A percentile compares a stretch with the other conserved stretches of the same genome.
phyloP scores from a whole-genome alignment of 2,113 vertebrate species.

The Microtus ochrogaster region DNA sequence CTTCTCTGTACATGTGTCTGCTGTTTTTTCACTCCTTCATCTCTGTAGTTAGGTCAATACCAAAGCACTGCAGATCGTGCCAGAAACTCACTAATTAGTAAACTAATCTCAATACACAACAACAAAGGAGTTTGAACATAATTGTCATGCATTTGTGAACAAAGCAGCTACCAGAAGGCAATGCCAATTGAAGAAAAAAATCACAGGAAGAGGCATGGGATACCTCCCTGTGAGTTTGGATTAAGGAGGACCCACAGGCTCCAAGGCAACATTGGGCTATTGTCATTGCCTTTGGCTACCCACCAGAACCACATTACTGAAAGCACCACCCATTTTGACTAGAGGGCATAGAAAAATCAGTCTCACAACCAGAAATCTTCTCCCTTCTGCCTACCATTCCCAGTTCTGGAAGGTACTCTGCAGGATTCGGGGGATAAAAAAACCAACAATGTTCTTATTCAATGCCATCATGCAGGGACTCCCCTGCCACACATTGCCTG shows the following conservation, averaged over 20 bases:
- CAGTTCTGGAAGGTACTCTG: not conserved
- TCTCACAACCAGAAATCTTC: not conserved
- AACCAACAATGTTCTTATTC: not conserved
- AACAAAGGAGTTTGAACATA: not conserved
- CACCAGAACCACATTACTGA: not conserved
- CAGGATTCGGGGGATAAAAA: not conserved
- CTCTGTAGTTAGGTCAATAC: not conserved
- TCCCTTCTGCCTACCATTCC: not conserved
- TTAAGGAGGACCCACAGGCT: not conserved
- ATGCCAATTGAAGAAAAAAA: not conserved
- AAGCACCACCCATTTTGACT: not conserved
- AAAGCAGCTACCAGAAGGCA: not conserved
- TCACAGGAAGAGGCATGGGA: not conserved
- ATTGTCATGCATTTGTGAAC: not conserved
- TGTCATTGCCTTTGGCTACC: not conserved
- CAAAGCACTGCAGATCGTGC: not conserved
- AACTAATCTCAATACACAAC: not conserved
- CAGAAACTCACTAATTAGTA: not conserved
- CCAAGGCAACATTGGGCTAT: not conserved
- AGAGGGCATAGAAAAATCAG: not conserved
- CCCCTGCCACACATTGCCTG: not conserved
- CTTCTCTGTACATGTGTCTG: not conserved
- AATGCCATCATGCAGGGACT: not conserved
- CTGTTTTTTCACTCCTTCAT: not conserved
- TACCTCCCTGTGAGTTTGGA: not conserved